Evolutionary conservation across 2,888 invertebrate genomes (phyloP).

Genomic region (Drosophila demipolita): DNA sequence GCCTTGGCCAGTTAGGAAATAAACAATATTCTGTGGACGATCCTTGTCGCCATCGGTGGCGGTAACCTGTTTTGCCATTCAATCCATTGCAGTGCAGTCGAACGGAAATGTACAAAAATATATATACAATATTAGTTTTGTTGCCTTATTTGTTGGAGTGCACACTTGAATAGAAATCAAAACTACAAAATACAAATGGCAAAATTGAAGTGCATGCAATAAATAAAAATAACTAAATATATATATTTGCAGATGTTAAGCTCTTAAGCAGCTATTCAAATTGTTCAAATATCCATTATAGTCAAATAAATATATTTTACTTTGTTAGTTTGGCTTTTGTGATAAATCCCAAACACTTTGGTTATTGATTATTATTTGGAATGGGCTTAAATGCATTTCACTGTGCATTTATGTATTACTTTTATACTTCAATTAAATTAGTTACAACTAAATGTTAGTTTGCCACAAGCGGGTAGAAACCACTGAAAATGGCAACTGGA

Average conservation of each 20-base stretch:
- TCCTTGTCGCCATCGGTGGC: constrained; percentile 98
- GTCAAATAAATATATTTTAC: constrained; percentile 6
- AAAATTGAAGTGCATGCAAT: constrained; percentile 19
- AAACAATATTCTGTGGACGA: constrained; percentile 97
- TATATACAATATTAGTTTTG: constrained; percentile 34
- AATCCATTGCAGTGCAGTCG: constrained; percentile 26
- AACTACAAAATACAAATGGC: background rate
- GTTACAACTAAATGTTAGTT: constrained; percentile 36
- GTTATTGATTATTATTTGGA: background rate
- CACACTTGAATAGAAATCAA: background rate
- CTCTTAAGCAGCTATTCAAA: background rate
- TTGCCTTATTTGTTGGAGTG: background rate
- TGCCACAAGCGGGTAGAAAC: constrained; percentile 47
- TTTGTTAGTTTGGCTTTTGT: constrained; percentile 9
- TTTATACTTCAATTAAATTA: constrained; percentile 47
- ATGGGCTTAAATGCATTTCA: background rate
- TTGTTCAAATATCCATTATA: constrained; percentile 9
- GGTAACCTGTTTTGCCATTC: constrained; percentile 89
- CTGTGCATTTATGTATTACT: background rate
- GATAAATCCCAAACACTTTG: constrained; percentile 12
- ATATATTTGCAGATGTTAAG: background rate
- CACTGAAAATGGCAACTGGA: constrained; percentile 16
- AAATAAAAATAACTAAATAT: background rate
- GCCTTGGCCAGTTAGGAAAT: constrained; percentile 97
- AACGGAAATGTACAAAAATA: constrained; percentile 15